Percentiles rank a stretch among this genome's conserved stretches.
Evolutionary conservation across 2,113 vertebrate genomes (phyloP).

Genomic region (Menidia beryllina): DNA sequence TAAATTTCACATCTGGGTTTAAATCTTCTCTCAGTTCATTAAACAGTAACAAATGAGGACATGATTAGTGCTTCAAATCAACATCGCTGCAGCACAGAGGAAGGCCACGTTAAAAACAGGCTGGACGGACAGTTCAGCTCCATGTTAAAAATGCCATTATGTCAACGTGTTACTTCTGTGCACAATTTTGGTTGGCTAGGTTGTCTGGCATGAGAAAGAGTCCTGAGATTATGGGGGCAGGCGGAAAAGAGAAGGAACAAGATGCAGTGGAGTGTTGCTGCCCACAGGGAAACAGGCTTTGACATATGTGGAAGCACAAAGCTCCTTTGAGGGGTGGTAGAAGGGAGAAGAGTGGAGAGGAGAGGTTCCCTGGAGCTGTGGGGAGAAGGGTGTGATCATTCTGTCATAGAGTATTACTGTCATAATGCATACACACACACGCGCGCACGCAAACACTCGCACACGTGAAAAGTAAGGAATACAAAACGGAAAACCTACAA

Average conservation of each 20-base stretch:
- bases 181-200: conserved; percentile 39
- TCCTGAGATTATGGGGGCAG: conserved; percentile 29
- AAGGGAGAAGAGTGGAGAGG: conserved; percentile 35
- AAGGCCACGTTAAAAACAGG: conserved; percentile 7
- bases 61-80: conserved; percentile 30
- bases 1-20: conserved; percentile 23
- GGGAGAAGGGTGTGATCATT: conserved; percentile 77
- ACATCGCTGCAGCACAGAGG: conserved; percentile 7
- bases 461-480: background rate
- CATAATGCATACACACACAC: conserved; percentile 34
- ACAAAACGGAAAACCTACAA: conserved; percentile 32
- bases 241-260: conserved; percentile 17
- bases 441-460: conserved; percentile 10
- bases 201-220: conserved; percentile 2
- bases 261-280: conserved; percentile 52
- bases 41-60: conserved; percentile 36
- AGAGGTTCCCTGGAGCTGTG: conserved; percentile 62
- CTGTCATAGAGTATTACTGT: conserved; percentile 71
- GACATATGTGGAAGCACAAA: conserved; percentile 73
- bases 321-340: conserved; percentile 54
- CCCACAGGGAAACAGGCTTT: conserved; percentile 68
- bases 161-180: conserved; percentile 28
- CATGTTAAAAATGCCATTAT: too few relatives aligned
- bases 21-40: conserved; percentile 44
- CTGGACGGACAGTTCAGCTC: conserved; percentile 44